Evolutionary conservation across 2,113 vertebrate genomes (phyloP).

Genomic region (Blennius ocellaris): DNA sequence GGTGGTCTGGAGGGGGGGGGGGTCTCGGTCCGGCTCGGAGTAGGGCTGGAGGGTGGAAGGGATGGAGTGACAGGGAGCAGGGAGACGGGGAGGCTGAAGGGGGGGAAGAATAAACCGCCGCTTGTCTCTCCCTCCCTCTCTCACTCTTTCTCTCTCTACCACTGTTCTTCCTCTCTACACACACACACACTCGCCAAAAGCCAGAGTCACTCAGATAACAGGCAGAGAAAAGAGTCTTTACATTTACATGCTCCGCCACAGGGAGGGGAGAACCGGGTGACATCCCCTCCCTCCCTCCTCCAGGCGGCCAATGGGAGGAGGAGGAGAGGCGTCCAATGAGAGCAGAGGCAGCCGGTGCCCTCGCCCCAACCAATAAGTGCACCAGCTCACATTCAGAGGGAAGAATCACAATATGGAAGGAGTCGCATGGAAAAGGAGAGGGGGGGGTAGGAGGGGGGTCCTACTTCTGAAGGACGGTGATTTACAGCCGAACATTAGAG

Average conservation of each 20-base stretch:
- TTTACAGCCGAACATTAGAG: conserved; percentile 80
- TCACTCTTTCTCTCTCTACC: conserved; percentile 73
- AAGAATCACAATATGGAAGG: conserved; percentile 77
- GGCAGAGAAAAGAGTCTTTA: conserved; percentile 79
- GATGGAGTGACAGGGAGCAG: conserved; percentile 86
- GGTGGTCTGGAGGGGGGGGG: conserved; percentile 73
- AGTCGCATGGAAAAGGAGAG: conserved; percentile 40
- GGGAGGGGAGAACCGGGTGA: conserved; percentile 74
- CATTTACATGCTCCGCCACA: conserved; percentile 79
- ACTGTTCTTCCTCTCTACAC: conserved; percentile 47
- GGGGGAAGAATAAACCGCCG: conserved; percentile 79
- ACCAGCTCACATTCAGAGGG: conserved; percentile 82
- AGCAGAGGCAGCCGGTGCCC: conserved; percentile 61
- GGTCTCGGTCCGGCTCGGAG: conserved; percentile 58
- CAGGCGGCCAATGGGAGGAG: conserved; percentile 74
- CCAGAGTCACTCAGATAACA: conserved; percentile 83
- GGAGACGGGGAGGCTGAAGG: conserved; percentile 84
- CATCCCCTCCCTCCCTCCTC: conserved; percentile 77
- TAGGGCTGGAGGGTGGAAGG: conserved; percentile 76
- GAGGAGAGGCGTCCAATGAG: conserved; percentile 67
- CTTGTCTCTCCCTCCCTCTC: conserved; percentile 76
- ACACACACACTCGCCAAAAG: conserved; percentile 75
- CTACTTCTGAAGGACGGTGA: conserved; percentile 74
- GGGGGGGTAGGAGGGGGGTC: background rate
- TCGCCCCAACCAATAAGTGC: conserved; percentile 79